These are phyloP conservation scores for Phrynocephalus vlangalii DNA, from an alignment of 2,797 vertebrate genomes.

Conservation along the genomic window DNA sequence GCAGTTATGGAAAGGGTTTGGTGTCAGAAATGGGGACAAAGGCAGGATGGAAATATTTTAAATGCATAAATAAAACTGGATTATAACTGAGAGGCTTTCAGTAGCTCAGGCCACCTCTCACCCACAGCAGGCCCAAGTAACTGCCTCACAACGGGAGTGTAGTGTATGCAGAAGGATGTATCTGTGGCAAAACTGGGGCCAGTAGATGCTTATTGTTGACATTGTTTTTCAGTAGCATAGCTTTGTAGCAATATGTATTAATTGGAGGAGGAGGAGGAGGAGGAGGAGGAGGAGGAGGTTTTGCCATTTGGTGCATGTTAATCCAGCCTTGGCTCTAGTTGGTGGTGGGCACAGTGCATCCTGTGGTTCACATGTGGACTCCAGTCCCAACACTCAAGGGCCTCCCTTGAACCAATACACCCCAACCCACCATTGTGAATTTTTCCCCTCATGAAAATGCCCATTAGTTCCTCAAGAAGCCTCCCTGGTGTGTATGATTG, in stretches of 20 bases:
- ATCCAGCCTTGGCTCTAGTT: not conserved
- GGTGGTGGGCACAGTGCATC: too few species aligned
- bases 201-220: not conserved
- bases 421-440: too few species aligned
- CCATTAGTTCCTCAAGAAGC: too few species aligned
- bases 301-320: not conserved
- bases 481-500: too few species aligned
- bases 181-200: not conserved
- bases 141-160: too few species aligned
- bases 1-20: not conserved
- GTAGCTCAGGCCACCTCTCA: too few species aligned
- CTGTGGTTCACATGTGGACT: too few species aligned
- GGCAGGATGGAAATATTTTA: not conserved
- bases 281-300: not conserved
- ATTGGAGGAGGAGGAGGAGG: not conserved
- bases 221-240: not conserved
- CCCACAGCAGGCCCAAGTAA: too few species aligned
- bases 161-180: too few species aligned
- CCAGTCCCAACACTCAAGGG: too few species aligned
- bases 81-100: not conserved
- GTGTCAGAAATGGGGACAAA: not conserved
- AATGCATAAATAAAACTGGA: not conserved
- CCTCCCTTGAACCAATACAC: too few species aligned
- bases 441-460: too few species aligned
- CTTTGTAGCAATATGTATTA: not conserved